A percentile compares a stretch with the other conserved stretches of the same genome.
Conservation (phyloP, 2,797 vertebrate genomes). For the Okamejei kenojei region DNA sequence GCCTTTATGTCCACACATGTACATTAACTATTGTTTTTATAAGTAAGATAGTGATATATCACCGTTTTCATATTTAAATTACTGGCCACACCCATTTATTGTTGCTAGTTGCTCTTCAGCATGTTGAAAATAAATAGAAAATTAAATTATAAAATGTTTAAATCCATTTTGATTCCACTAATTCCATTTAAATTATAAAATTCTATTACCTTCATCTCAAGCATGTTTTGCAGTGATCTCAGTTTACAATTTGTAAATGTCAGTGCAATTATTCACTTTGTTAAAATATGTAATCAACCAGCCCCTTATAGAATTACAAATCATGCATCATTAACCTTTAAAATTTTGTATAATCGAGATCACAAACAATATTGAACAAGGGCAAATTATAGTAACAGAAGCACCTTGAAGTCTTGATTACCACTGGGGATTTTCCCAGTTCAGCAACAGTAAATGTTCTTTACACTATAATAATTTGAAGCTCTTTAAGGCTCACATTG, state of each 20-base stretch:
- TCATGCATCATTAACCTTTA: conserved; percentile 15
- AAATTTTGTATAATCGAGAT: neutral
- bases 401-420: neutral
- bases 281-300: neutral
- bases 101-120: neutral
- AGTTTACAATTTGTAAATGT: conserved; percentile 27
- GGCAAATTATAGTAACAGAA: neutral
- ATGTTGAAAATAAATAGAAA: neutral
- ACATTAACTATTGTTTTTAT: neutral
- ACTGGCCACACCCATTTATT: neutral
- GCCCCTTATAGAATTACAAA: neutral
- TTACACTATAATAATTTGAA: neutral
- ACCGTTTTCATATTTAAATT: neutral
- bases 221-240: neutral
- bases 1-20: neutral
- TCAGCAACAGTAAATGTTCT: neutral
- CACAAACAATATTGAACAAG: neutral
- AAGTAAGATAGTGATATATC: neutral
- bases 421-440: neutral
- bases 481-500: neutral
- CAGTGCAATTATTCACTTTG: conserved; percentile 11
- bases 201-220: neutral
- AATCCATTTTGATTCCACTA: conserved; percentile 17
- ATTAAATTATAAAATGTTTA: neutral
- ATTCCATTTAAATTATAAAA: neutral